Conservation (phyloP, 2,797 vertebrate species). For the Liparis tanakae region DNA sequence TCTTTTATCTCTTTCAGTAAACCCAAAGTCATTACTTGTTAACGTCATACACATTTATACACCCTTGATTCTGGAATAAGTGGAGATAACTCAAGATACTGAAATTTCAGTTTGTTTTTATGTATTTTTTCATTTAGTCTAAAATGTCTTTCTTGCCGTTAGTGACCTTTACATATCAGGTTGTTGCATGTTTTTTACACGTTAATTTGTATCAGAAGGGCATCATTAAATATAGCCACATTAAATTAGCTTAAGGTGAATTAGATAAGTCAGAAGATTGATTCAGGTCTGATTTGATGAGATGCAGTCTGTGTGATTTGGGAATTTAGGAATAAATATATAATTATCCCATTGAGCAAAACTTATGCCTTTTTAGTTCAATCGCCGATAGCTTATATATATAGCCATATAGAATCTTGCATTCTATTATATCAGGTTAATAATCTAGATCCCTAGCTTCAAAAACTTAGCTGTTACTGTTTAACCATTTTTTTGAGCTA, state of each 20-base stretch:
- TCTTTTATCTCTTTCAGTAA: slow-evolving; percentile 43
- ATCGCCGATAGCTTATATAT: neutral
- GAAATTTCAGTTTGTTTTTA: neutral
- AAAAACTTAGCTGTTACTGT: too few species aligned
- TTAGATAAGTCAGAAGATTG: neutral
- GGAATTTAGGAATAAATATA: neutral
- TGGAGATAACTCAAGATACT: slow-evolving; percentile 24
- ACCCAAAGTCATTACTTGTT: slow-evolving; percentile 56
- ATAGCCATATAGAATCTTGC: too few species aligned
- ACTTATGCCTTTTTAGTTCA: neutral
- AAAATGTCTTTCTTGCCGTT: neutral
- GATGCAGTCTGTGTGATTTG: neutral
- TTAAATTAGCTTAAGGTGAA: neutral
- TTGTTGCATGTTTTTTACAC: neutral
- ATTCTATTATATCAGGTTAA: too few species aligned
- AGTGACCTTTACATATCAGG: slow-evolving; percentile 15
- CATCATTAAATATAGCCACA: neutral
- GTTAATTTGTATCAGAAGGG: neutral
- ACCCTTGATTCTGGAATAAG: slow-evolving; percentile 21
- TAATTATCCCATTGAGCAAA: neutral
- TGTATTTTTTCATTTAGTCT: slow-evolving; percentile 4
- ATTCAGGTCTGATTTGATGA: neutral
- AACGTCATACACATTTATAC: slow-evolving; percentile 46
- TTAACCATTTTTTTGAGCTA: too few species aligned
- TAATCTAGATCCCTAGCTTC: too few species aligned